Evolutionary conservation across 2,797 vertebrate genomes (phyloP).

Genomic region (Xenopus petersii): DNA sequence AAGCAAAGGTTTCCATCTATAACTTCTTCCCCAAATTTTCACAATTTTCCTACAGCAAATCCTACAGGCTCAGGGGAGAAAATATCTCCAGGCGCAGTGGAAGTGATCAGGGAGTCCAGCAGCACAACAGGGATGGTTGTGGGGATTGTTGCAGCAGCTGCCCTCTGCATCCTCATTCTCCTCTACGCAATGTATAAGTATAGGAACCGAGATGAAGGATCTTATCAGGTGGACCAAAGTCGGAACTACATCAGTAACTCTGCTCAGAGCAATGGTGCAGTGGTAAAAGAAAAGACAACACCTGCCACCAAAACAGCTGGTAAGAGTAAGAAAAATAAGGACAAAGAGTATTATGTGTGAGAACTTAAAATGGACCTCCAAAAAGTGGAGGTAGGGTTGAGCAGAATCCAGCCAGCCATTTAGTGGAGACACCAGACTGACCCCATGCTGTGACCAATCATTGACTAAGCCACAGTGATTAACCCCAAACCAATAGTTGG

Average conservation of each 20-base stretch:
- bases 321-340: conserved; percentile 95
- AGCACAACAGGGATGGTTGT: conserved; percentile 95
- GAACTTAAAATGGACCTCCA: conserved; percentile 27
- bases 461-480: conserved; percentile 41
- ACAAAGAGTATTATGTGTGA: conserved; percentile 97
- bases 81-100: conserved; percentile 82
- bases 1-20: conserved; percentile 77
- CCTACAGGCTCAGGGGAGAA: conserved; percentile 84
- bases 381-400: conserved; percentile 12
- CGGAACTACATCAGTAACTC: conserved; percentile 85
- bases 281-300: conserved; percentile 87
- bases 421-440: conserved; percentile 27
- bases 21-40: conserved; percentile 87
- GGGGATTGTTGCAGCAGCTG: conserved; percentile 88
- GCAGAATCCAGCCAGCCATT: conserved; percentile 28
- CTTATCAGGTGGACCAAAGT: conserved; percentile 91
- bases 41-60: conserved; percentile 90
- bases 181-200: conserved; percentile 97
- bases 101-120: conserved; percentile 89
- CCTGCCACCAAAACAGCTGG: conserved; percentile 78
- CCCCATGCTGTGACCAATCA: conserved; percentile 46
- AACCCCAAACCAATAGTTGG: conserved; percentile 29
- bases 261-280: conserved; percentile 83
- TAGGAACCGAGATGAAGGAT: conserved; percentile 89
- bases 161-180: conserved; percentile 91